Evolutionary conservation across 2,113 vertebrate species (phyloP).

Genomic region (Aix galericulata): DNA sequence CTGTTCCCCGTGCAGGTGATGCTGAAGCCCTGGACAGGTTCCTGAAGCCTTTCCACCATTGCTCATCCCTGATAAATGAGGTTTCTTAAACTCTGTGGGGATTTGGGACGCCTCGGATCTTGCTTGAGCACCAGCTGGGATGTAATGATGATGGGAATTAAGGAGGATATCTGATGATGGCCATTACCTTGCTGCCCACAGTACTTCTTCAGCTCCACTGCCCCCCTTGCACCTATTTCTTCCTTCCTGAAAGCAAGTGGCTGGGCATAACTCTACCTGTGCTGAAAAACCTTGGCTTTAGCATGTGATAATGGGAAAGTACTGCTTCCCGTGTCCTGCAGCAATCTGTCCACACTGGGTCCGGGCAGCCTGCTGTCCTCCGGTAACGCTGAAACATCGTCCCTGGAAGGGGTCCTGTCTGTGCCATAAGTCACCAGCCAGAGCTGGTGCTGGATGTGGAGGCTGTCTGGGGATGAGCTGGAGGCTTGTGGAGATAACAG

Average conservation of each 20-base stretch:
- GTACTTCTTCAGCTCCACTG: background rate
- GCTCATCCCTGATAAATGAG: background rate
- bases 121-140: background rate
- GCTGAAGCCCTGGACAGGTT: background rate
- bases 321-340: background rate
- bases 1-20: background rate
- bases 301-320: background rate
- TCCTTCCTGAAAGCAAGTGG: background rate
- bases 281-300: background rate
- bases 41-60: background rate
- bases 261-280: background rate
- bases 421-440: background rate
- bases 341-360: background rate
- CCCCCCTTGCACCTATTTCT: background rate
- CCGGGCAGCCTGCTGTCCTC: background rate
- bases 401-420: background rate
- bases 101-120: background rate
- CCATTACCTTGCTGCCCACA: background rate
- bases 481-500: background rate
- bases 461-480: background rate
- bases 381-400: background rate
- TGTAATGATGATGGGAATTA: background rate
- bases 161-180: background rate
- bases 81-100: background rate
- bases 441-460: background rate